Percentiles rank a stretch among this genome's conserved stretches.
Conservation (phyloP, 2,113 vertebrate genomes). For the Istiophorus platypterus region DNA sequence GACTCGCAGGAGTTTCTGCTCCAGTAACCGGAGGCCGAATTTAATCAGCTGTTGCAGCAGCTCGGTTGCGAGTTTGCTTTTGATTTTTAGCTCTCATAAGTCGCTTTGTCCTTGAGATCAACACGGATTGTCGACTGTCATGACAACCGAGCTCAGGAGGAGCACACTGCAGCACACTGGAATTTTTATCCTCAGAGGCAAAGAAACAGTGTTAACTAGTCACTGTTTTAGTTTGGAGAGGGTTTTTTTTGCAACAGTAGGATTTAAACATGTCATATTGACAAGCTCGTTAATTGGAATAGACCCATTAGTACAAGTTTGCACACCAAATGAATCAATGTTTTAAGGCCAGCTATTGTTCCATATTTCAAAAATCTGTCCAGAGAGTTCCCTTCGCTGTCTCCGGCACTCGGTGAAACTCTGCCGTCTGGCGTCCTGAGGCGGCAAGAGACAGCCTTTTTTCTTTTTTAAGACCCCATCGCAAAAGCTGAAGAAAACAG, state of each 20-base stretch:
- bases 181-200: slow-evolving; percentile 27
- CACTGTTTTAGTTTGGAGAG: neutral
- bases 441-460: neutral
- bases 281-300: neutral
- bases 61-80: slow-evolving; percentile 1
- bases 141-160: slow-evolving; percentile 60
- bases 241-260: neutral
- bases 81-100: slow-evolving; percentile 17
- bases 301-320: neutral
- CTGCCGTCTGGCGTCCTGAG: neutral
- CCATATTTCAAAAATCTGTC: neutral
- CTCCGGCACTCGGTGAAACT: neutral
- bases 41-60: neutral
- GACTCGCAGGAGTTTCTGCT: neutral
- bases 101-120: slow-evolving; percentile 38
- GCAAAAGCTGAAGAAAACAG: slow-evolving; percentile 6
- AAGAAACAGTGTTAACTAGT: neutral
- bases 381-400: neutral
- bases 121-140: slow-evolving; percentile 36
- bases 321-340: too few relatives aligned
- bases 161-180: slow-evolving; percentile 36
- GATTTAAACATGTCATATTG: neutral
- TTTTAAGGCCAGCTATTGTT: too few relatives aligned
- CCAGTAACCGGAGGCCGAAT: neutral
- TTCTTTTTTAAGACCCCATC: neutral